phyloP scores from a whole-genome alignment of 1,140 invertebrate species.

The Cotesia typhae region DNA sequence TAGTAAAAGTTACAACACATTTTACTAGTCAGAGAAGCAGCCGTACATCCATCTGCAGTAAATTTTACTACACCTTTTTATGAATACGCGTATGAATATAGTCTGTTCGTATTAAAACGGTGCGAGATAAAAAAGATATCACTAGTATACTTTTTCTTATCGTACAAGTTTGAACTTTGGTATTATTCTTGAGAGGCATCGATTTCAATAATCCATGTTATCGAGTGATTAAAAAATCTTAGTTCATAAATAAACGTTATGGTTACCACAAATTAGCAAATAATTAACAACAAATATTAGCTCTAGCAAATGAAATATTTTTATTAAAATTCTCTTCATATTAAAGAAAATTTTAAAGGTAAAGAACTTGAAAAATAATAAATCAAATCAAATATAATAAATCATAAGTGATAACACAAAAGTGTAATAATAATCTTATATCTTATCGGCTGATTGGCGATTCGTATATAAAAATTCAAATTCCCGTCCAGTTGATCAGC shows the following conservation, averaged over 20 bases:
- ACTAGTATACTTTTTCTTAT: neutral
- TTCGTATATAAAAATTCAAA: constrained; percentile 26
- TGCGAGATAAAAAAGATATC: neutral
- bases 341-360: neutral
- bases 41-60: no score
- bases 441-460: neutral
- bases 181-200: neutral
- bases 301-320: neutral
- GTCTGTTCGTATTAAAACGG: no score
- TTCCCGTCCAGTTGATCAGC: constrained; percentile 14
- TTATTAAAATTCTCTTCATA: neutral
- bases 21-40: no score
- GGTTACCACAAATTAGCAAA: no score
- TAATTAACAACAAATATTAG: neutral
- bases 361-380: neutral
- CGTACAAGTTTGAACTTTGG: neutral
- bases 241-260: no score
- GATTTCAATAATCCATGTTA: neutral
- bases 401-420: neutral
- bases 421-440: constrained; percentile 15
- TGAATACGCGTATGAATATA: no score
- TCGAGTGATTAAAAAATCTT: no score
- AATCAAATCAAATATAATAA: neutral
- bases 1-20: no score
- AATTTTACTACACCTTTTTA: no score